Conservation (phyloP, 2,113 vertebrate species). For the Colistium nudipinnis region DNA sequence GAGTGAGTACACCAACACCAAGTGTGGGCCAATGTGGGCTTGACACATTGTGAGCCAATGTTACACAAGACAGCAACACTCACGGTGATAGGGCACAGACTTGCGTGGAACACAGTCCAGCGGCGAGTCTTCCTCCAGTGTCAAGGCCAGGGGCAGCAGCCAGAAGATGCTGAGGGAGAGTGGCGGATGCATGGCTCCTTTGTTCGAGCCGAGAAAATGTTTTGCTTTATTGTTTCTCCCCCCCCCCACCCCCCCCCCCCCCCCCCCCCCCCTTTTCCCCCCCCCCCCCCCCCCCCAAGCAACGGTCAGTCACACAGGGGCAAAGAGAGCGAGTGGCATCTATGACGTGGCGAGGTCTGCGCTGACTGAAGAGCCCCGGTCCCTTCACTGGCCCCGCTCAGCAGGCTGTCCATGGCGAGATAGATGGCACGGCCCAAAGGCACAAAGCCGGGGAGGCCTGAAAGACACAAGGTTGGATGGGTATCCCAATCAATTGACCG, state of each 20-base stretch:
- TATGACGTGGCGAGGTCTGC: conserved; percentile 57
- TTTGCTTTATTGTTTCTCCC: conserved; percentile 56
- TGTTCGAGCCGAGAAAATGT: conserved; percentile 28
- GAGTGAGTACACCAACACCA: not conserved
- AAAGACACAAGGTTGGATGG: conserved; percentile 54
- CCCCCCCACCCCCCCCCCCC: too few relatives aligned
- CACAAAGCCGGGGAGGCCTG: conserved; percentile 55
- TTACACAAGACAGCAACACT: conserved; percentile 58
- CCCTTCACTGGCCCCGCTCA: conserved; percentile 70
- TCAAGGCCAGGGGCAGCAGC: conserved; percentile 55
- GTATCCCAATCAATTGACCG: conserved; percentile 40
- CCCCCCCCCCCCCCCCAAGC: too few relatives aligned
- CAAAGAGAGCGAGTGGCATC: conserved; percentile 59
- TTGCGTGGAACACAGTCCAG: conserved; percentile 62
- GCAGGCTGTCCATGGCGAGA: conserved; percentile 70
- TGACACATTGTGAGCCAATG: conserved; percentile 4
- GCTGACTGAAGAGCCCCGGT: conserved; percentile 53
- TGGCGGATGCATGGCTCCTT: conserved; percentile 66
- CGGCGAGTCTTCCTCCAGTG: conserved; percentile 34
- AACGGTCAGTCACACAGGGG: conserved; percentile 49
- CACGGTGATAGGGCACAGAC: conserved; percentile 71
- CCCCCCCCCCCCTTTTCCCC: too few relatives aligned
- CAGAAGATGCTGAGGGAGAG: conserved; percentile 61
- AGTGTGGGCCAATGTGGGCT: not conserved
- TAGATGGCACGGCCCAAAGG: conserved; percentile 67